phyloP scores from a whole-genome alignment of 2,797 vertebrate genomes.

The Spea hammondii region DNA sequence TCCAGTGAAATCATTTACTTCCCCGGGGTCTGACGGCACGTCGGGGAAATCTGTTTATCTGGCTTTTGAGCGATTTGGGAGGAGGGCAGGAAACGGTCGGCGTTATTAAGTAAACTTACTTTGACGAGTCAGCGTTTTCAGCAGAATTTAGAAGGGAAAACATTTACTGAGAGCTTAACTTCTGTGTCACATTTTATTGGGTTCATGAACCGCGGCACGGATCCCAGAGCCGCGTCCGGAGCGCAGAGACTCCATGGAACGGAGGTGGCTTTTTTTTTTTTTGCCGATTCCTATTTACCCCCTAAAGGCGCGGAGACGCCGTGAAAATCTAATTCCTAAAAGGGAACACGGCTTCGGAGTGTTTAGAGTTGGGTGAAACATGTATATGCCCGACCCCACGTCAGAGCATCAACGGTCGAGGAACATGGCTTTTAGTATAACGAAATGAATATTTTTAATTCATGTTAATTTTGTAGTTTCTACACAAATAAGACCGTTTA shows the following conservation, averaged over 20 bases:
- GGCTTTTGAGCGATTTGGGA: not conserved
- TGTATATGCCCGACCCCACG: not conserved
- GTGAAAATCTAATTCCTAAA: no score
- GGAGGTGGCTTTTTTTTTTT: not conserved
- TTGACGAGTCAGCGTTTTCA: slow-evolving; percentile 8
- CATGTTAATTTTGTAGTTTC: no score
- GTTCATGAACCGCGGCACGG: not conserved
- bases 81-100: not conserved
- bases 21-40: not conserved
- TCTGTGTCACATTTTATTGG: slow-evolving; percentile 20
- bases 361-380: not conserved
- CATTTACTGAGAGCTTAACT: slow-evolving; percentile 11
- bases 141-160: slow-evolving; percentile 2
- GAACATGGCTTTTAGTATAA: no score
- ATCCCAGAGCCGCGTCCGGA: not conserved
- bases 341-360: no score
- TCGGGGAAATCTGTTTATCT: not conserved
- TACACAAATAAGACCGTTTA: no score
- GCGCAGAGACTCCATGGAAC: not conserved
- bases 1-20: no score
- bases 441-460: no score
- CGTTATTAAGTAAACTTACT: slow-evolving; percentile 1
- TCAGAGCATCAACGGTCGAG: no score
- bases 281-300: not conserved
- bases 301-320: no score